Evolutionary conservation across 2,113 vertebrate genomes (phyloP), one percentile per base, ranked within the genome.

Genomic region (Callionymus lyra): DNA sequence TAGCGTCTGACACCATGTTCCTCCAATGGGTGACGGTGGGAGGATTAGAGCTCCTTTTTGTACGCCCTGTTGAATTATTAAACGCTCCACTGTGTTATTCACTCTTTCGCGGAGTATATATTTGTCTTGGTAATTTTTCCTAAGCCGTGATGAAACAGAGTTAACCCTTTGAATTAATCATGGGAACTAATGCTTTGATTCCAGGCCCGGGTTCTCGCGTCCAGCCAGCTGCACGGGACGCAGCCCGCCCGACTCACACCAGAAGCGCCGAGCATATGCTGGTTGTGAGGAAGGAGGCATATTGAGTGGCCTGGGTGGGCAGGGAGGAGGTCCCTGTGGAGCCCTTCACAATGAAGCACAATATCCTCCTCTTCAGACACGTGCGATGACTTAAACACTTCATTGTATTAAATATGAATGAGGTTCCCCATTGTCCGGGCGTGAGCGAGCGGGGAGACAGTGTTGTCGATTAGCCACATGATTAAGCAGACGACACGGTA

Each of bases 401-500:
- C 64, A 91, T 94, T 94, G 91, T 97, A 86, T 86, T 77, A 86
- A 86, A 90, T 86, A 86, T 94, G 90, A 98, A 98, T 91, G 87
- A 90, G 76, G 52, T 50, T 72, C 76, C 50, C 81, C 79, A 87
- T 89, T 92, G 89, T 92, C 86, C 68, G 56, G 72, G 69, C 6
- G 77, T 21, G 82, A 56, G 60, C 76, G 82, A 82, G 88, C 80
- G 77, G 82, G 79, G 83, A 84, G 82, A 81, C 61, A 8, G 74
- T 66, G 63, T 86, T 77, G 74, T 89, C 65, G 83, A 94, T 97
- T 97, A 97, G 89, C 87, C 88, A 90, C 90, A 90, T 84, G 85
- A 92, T 96, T 94, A 91, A 91, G 82, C 92, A 87, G 90, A 94
- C 94, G 93, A 97, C 92, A 97, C 42, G 81, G 88, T 82, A 84